Evolutionary conservation across 2,797 vertebrate genomes (phyloP).

Genomic region (Busarellus nigricollis): DNA sequence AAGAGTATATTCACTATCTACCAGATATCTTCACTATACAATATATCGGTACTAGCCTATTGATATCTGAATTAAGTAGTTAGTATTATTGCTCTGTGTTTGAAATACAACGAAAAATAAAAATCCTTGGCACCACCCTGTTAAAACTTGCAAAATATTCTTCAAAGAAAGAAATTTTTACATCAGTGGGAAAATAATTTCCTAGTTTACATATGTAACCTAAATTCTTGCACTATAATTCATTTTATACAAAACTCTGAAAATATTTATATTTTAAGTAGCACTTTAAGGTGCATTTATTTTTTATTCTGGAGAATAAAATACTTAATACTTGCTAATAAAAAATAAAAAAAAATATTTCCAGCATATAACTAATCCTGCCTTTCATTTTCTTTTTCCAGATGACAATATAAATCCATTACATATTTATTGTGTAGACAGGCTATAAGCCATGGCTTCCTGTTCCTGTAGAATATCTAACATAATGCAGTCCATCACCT

Average conservation of each 20-base stretch:
- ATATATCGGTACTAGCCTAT: neutral
- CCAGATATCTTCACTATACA: neutral
- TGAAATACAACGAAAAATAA: neutral
- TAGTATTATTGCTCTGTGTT: neutral
- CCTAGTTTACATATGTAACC: neutral
- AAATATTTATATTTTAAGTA: neutral
- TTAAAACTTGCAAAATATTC: neutral
- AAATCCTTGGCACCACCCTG: neutral
- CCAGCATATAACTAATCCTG: neutral
- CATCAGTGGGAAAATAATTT: neutral
- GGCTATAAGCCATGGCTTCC: neutral
- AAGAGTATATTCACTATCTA: neutral
- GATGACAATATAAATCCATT: neutral
- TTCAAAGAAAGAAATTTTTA: neutral
- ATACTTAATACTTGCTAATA: neutral
- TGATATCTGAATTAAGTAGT: neutral
- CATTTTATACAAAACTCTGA: neutral
- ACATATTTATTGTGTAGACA: neutral
- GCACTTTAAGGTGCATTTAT: neutral
- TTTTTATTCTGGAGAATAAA: neutral
- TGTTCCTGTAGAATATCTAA: neutral
- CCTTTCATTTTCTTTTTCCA: neutral
- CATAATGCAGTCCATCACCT: neutral
- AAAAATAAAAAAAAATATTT: neutral
- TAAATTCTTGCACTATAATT: neutral